A percentile compares a stretch with the other conserved stretches of the same genome.
Evolutionary conservation across 2,888 invertebrate species (phyloP).

Genomic region (Mechanitis messenoides): DNA sequence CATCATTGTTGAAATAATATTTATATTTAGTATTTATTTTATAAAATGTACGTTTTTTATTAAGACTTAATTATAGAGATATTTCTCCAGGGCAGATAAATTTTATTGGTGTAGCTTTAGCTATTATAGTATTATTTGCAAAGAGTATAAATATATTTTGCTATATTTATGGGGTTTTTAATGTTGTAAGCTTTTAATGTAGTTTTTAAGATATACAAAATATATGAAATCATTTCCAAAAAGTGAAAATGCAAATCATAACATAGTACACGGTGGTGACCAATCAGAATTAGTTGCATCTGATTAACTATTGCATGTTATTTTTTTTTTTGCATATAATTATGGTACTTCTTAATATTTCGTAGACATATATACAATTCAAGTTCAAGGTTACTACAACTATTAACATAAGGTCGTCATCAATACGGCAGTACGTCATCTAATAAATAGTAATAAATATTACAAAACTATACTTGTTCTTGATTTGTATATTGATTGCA

Average conservation of each 20-base stretch:
- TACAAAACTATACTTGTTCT: constrained; percentile 46
- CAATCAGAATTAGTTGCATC: constrained; percentile 33
- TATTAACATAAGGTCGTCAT: neutral
- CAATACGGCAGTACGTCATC: neutral
- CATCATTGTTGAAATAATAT: constrained; percentile 30
- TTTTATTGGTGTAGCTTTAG: constrained; percentile 53
- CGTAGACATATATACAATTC: constrained; percentile 53
- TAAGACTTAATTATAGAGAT: constrained; percentile 23
- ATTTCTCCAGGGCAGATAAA: constrained; percentile 53
- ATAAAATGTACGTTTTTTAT: neutral
- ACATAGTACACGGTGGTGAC: constrained; percentile 18
- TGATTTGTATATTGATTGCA: constrained; percentile 49
- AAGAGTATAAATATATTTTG: constrained; percentile 32
- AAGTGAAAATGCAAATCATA: constrained; percentile 17
- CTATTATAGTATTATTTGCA: constrained; percentile 50
- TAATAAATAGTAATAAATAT: constrained; percentile 7
- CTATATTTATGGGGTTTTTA: constrained; percentile 36
- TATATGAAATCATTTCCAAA: constrained; percentile 17
- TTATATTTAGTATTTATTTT: neutral
- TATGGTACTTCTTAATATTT: constrained; percentile 49
- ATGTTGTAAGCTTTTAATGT: constrained; percentile 40
- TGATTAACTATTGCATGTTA: constrained; percentile 51
- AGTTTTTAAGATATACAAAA: constrained; percentile 12
- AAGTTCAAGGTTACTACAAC: constrained; percentile 51
- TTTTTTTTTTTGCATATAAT: constrained; percentile 53